Conservation (phyloP, 1,140 invertebrate genomes). For the Heterodera carotae region DNA sequence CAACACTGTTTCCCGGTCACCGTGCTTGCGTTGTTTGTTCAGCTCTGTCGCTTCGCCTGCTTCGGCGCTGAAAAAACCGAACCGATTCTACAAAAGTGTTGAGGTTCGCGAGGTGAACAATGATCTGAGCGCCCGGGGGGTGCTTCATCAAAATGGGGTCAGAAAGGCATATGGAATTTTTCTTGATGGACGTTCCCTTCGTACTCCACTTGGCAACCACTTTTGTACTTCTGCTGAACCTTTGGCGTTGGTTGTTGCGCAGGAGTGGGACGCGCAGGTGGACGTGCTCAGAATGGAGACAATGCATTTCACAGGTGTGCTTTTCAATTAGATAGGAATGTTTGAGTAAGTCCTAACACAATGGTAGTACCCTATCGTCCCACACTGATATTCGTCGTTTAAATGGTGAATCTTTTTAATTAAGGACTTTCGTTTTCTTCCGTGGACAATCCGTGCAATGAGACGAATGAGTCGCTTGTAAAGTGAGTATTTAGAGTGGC, state of each 20-base stretch:
- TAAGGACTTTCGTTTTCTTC: constrained; percentile 80
- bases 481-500: no score
- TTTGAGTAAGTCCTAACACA: no score
- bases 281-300: constrained; percentile 77
- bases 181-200: constrained; percentile 36
- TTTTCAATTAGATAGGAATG: no score
- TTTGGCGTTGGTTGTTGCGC: constrained; percentile 84
- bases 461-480: constrained; percentile 68
- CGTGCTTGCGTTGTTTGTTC: background rate
- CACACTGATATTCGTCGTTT: no score
- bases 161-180: constrained; percentile 27
- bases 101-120: background rate
- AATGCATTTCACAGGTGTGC: constrained; percentile 71
- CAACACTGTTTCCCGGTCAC: no score
- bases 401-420: no score
- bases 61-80: constrained; percentile 10
- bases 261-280: constrained; percentile 87
- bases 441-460: constrained; percentile 84
- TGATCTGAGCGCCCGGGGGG: background rate
- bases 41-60: constrained; percentile 3
- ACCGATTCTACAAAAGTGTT: constrained; percentile 9
- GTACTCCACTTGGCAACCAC: constrained; percentile 33
- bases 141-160: no score
- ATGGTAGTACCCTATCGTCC: no score
- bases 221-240: constrained; percentile 74